Conservation (phyloP, 2,888 invertebrate species). For the Oscheius sp. region DNA sequence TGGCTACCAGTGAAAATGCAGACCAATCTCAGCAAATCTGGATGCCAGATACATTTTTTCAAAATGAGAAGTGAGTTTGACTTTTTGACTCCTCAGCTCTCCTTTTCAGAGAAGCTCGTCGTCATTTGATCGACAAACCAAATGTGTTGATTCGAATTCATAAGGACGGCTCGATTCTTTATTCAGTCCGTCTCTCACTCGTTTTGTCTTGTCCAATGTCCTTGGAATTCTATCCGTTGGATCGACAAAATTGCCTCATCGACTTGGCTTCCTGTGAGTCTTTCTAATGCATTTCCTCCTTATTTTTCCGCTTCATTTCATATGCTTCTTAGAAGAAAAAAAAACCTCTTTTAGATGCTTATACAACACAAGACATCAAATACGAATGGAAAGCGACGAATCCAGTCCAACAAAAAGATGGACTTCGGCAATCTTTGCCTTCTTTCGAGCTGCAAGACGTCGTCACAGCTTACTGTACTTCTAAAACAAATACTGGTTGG, state of each 20-base stretch:
- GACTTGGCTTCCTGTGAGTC: constrained; percentile 85
- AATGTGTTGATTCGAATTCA: constrained; percentile 94
- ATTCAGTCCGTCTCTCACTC: constrained; percentile 81
- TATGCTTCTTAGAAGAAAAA: neutral
- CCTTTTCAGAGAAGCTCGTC: constrained; percentile 80
- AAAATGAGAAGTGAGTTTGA: constrained; percentile 80
- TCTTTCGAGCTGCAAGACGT: constrained; percentile 93
- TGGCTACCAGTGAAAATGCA: constrained; percentile 66
- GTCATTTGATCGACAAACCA: constrained; percentile 71
- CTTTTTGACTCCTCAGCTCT: neutral
- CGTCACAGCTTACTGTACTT: constrained; percentile 93
- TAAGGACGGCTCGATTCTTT: constrained; percentile 63
- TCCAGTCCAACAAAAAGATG: constrained; percentile 81
- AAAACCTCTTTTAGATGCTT: constrained; percentile 78
- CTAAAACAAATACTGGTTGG: constrained; percentile 91
- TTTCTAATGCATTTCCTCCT: neutral
- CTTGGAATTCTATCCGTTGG: constrained; percentile 92
- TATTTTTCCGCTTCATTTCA: neutral
- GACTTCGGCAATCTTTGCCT: constrained; percentile 77
- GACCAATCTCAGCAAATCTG: constrained; percentile 69
- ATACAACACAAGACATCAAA: constrained; percentile 94
- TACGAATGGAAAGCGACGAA: constrained; percentile 91
- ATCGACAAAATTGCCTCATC: constrained; percentile 91
- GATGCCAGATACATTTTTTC: constrained; percentile 67
- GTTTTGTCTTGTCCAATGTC: constrained; percentile 97